Evolutionary conservation across 1,140 invertebrate genomes (phyloP), one percentile per base, ranked within the genome.

Genomic region (Drosophila triauraria): DNA sequence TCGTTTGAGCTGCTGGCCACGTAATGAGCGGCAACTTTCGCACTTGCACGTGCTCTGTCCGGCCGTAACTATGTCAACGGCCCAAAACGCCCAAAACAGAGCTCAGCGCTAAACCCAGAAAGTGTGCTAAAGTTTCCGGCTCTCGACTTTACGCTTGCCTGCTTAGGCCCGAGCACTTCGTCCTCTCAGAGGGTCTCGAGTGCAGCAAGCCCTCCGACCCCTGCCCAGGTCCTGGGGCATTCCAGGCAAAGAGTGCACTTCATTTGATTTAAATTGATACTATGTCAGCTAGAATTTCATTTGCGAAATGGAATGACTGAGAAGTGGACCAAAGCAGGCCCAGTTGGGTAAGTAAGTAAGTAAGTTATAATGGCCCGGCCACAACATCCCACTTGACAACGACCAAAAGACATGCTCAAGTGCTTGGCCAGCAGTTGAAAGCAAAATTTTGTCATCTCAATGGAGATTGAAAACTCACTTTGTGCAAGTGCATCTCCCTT

Each of bases 231-330:
- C 27, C 27, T 30, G 17, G 10, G 50, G 9, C 61, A 9, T n/a
- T 4, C 48, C 12, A 17, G 20, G 75, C 84, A 67, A 68, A 80
- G 80, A 88, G 78, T 81, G 85, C 84, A 90, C 84, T 88, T 88
- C 85, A 88, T 90, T 88, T 88, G 69, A 88, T 90, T 88, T 88
- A 88, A 88, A 88, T 88, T 88, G 85, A 88, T 88, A 84, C 72
- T 78, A 81, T 75, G 85, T 84, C 78, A 78, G 84, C 56, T 78
- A 69, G 80, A 83, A 88, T 84, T 88, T 90, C 80, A 88, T 88
- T 88, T 88, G 56, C 61, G 61, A 88, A 88, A 80, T 88, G 77
- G 80, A 64, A 78, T 56, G 59, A 44, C 78, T 44, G 50, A 70
- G 72, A 75, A 60, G 20, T 27, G 30, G 59, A 27, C 12, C 30